Conservation (phyloP, 2,888 invertebrate species). For the Melanotus villosus region DNA sequence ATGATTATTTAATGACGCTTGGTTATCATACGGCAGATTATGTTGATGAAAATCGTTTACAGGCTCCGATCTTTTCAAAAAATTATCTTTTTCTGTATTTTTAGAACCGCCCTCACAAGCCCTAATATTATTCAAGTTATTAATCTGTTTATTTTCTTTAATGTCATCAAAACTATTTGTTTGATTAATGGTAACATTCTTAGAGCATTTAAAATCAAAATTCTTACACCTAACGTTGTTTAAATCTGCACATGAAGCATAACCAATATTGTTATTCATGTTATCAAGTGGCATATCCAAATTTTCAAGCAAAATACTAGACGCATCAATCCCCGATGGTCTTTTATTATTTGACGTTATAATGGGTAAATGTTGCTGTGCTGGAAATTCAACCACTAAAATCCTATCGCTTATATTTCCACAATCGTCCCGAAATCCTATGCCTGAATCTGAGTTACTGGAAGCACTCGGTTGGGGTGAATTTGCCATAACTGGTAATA, state of each 20-base stretch:
- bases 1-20: conserved; percentile 8
- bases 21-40: conserved; percentile 6
- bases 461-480: conserved; percentile 92
- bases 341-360: conserved; percentile 55
- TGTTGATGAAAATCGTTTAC: conserved; percentile 52
- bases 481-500: conserved; percentile 73
- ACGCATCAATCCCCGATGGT: conserved; percentile 63
- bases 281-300: conserved; percentile 59
- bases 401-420: conserved; percentile 87
- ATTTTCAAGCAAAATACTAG: conserved; percentile 57
- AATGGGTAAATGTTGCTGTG: conserved; percentile 61
- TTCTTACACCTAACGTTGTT: conserved; percentile 55
- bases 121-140: conserved; percentile 64
- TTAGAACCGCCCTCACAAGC: conserved; percentile 59
- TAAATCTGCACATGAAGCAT: conserved; percentile 35
- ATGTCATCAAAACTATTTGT: conserved; percentile 46
- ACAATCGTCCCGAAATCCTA: conserved; percentile 93
- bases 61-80: conserved; percentile 34
- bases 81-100: conserved; percentile 20
- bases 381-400: conserved; percentile 82
- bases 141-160: conserved; percentile 53
- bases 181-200: conserved; percentile 42
- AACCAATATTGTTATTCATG: conserved; percentile 51
- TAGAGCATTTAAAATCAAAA: conserved; percentile 47
- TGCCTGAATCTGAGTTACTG: conserved; percentile 95